Percentiles rank a stretch among this genome's conserved stretches.
Evolutionary conservation across 2,113 vertebrate species (phyloP).

Genomic region (Riparia riparia): DNA sequence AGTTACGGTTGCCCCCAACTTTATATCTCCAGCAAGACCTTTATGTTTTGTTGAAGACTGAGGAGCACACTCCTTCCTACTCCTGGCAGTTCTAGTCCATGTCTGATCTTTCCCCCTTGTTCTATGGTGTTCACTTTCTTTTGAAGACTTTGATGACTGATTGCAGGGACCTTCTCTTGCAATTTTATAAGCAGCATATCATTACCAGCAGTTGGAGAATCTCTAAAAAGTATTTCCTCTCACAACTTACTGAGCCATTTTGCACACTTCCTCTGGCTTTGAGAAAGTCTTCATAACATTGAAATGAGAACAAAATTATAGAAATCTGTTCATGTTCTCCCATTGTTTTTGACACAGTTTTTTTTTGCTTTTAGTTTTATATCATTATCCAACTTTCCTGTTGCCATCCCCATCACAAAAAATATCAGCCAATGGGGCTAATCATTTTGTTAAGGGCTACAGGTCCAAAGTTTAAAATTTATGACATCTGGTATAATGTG

Average conservation of each 20-base stretch:
- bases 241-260: background rate
- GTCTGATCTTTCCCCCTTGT: background rate
- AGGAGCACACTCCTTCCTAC: background rate
- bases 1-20: background rate
- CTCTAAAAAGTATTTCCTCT: background rate
- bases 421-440: background rate
- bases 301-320: background rate
- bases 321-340: background rate
- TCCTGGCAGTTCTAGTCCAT: background rate
- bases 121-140: background rate
- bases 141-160: background rate
- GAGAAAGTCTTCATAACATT: background rate
- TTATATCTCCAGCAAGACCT: background rate
- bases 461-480: background rate
- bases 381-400: background rate
- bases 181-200: background rate
- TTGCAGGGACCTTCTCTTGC: background rate
- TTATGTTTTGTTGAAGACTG: background rate
- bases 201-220: background rate
- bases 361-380: background rate
- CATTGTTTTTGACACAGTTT: background rate
- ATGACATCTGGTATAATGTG: background rate
- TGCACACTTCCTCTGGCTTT: background rate
- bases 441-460: background rate
- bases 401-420: accelerated